These are phyloP conservation scores for Leptogaster cylindrica DNA, from an alignment of 2,888 invertebrate species.

Conservation along the genomic window DNA sequence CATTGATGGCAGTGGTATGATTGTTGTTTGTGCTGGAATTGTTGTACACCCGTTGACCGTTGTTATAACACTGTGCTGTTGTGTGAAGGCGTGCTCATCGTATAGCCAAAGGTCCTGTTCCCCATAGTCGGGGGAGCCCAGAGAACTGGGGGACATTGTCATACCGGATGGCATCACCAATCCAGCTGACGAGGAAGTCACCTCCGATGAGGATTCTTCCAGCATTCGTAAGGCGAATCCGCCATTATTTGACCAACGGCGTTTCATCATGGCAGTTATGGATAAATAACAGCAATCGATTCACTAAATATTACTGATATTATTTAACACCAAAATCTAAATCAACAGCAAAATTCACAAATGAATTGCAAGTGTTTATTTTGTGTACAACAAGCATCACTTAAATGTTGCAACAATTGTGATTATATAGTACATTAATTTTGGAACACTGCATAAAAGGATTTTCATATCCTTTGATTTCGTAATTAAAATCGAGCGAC, in stretches of 20 bases:
- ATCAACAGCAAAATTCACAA: too few species aligned
- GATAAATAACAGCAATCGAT: too few species aligned
- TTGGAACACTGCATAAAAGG: too few species aligned
- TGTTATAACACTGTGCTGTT: slow-evolving; percentile 62
- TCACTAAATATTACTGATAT: background rate
- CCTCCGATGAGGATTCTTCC: slow-evolving; percentile 77
- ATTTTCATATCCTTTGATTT: too few species aligned
- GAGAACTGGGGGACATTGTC: slow-evolving; percentile 78
- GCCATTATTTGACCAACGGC: slow-evolving; percentile 79
- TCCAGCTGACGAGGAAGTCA: slow-evolving; percentile 72
- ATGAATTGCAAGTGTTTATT: background rate
- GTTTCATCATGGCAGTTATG: slow-evolving; percentile 67
- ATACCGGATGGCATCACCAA: slow-evolving; percentile 72
- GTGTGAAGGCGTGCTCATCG: slow-evolving; percentile 62
- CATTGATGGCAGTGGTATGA: slow-evolving; percentile 65
- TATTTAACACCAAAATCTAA: background rate
- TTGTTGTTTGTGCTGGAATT: slow-evolving; percentile 62
- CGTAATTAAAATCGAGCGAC: too few species aligned
- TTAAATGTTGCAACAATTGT: background rate
- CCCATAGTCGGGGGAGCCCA: slow-evolving; percentile 76
- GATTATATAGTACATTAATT: background rate
- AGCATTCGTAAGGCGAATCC: slow-evolving; percentile 72
- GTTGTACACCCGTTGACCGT: slow-evolving; percentile 63
- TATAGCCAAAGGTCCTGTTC: slow-evolving; percentile 82
- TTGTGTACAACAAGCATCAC: too few species aligned